phyloP scores from a whole-genome alignment of 2,888 invertebrate genomes.

The Agrochola litura region DNA sequence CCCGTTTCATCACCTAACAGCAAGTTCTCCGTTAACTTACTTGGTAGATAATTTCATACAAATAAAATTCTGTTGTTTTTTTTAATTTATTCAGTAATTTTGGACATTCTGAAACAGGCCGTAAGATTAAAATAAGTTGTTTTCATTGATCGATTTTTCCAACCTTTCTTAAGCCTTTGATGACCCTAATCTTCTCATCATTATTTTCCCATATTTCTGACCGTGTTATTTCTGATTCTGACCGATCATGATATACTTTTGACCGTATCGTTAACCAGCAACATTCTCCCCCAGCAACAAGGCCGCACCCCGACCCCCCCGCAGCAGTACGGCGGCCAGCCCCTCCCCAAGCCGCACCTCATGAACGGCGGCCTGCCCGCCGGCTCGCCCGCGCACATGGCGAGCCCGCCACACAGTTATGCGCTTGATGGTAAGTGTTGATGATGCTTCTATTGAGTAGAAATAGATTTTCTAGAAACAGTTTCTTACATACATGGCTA shows the following conservation, averaged over 20 bases:
- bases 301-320: slow-evolving; percentile 88
- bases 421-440: slow-evolving; percentile 81
- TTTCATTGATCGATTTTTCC: background rate
- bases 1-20: too few species aligned
- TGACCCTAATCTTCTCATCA: background rate
- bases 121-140: too few species aligned
- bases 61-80: too few species aligned
- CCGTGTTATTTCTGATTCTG: background rate
- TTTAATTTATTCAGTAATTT: too few species aligned
- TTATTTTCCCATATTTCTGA: too few species aligned
- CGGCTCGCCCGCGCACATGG: slow-evolving; percentile 80
- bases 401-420: slow-evolving; percentile 83
- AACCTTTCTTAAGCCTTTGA: background rate
- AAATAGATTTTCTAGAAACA: too few species aligned
- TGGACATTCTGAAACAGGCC: too few species aligned
- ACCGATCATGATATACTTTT: background rate
- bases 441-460: background rate
- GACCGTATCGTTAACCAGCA: background rate
- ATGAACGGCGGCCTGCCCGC: slow-evolving; percentile 78
- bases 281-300: slow-evolving; percentile 75
- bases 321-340: slow-evolving; percentile 81
- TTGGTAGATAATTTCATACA: too few species aligned
- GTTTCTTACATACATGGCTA: too few species aligned
- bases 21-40: too few species aligned
- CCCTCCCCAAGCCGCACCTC: slow-evolving; percentile 75